Evolutionary conservation across 1,140 invertebrate genomes (phyloP), one percentile per base, ranked within the genome.

Genomic region (Dolichoris vasculosae): DNA sequence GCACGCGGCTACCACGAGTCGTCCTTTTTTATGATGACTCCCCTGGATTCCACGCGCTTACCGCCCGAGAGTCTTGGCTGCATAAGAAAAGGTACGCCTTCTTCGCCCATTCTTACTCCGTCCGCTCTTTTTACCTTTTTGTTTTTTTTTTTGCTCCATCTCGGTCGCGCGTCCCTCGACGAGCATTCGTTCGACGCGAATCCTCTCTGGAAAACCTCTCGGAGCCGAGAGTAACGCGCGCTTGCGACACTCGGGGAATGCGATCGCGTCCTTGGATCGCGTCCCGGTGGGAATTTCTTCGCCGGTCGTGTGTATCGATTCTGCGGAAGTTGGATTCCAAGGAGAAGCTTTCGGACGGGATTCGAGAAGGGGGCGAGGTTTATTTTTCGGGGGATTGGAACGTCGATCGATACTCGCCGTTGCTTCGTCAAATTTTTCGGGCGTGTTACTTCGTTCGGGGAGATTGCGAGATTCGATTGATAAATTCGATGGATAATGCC

Each of bases 21-120:
- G 7, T 32, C 23, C 2, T 3, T 26, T 43, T 80, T 64, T 73
- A 85, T 81, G 77, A 85, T 85, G 84, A 73, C 51, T 85, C 78
- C 84, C 83, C 63, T 63, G 83, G 83, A 79, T 78, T 84, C 63
- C 75, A 84, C 32, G 76, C 83, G 75, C 76, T 30, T 15, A 84
- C 83, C 76, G 76, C 46, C 83, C 84, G 84, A 85, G 69, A 81
- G 78, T 85, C 48, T 85, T 80, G 77, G 78, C 84, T 85, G 84
- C 78, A 48, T 85, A 85, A 73, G 67, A 85, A 81, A 85, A 85
- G 84, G 84, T 85, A 84, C 2, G 55, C n/a, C 73, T 48, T 76
- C 17, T 59, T 32, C 38, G 17, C 3, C 48, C 48, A 23, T 71
- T 35, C 67, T 67, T 26, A 20, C 35, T 46, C n/a, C 67, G 35